These are phyloP conservation scores for Rhabdophis nuchalis DNA, from an alignment of 2,797 vertebrate species.

Conservation along the genomic window DNA sequence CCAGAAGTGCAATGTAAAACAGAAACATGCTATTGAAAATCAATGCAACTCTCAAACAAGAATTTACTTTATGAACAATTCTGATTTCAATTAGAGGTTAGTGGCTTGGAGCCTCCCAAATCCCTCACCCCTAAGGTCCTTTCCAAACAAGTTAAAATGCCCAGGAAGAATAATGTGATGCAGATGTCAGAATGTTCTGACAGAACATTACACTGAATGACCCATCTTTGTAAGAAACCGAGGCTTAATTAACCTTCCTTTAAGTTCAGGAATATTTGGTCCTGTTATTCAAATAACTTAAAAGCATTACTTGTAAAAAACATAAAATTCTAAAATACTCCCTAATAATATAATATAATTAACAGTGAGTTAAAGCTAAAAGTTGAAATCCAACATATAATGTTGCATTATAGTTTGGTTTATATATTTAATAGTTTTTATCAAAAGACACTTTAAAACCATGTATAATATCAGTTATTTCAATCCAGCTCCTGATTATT, in stretches of 20 bases:
- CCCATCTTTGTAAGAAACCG: neutral
- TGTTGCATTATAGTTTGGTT: neutral
- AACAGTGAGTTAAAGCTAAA: neutral
- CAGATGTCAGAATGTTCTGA: conserved; percentile 2
- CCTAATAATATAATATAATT: neutral
- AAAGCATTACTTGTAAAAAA: neutral
- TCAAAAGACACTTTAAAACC: neutral
- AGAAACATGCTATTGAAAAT: conserved; percentile 4
- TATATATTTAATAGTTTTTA: neutral
- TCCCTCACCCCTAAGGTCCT: neutral
- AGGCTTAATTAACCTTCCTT: conserved; percentile 15
- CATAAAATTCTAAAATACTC: neutral
- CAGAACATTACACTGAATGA: conserved; percentile 4
- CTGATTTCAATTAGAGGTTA: conserved; percentile 17
- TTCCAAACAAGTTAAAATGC: conserved; percentile 22
- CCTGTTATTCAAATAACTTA: conserved; percentile 14
- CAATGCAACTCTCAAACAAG: conserved; percentile 22
- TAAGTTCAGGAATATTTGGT: conserved; percentile 10
- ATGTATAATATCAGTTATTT: neutral
- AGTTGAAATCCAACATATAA: conserved; percentile 2
- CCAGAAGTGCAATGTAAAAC: conserved; percentile 24
- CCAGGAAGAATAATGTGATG: conserved; percentile 10
- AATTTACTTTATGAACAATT: neutral
- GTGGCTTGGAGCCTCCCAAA: neutral
- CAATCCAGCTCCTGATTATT: neutral